Percentiles rank a stretch among this genome's conserved stretches.
Evolutionary conservation across 64 coral and sea anemone genomes (phyloP).

Genomic region (Montipora foliosa): DNA sequence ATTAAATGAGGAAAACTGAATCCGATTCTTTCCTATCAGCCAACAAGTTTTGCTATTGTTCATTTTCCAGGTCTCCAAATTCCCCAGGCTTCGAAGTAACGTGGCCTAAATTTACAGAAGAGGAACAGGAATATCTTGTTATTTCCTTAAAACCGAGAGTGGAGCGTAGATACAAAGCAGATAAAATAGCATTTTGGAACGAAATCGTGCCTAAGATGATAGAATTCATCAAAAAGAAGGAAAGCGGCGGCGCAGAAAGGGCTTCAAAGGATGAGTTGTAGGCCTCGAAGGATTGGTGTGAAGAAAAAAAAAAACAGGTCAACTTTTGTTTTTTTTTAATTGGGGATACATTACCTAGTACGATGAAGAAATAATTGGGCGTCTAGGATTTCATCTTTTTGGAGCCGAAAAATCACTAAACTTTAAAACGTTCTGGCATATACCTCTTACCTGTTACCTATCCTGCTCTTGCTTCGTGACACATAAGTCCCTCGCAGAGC

Average conservation of each 20-base stretch:
- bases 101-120: slow-evolving; percentile 74
- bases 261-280: background rate
- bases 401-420: too few relatives aligned
- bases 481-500: too few relatives aligned
- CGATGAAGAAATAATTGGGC: too few relatives aligned
- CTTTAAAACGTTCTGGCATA: too few relatives aligned
- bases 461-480: too few relatives aligned
- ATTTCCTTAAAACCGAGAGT: slow-evolving; percentile 65
- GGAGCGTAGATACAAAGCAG: slow-evolving; percentile 36
- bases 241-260: background rate
- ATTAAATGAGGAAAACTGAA: too few relatives aligned
- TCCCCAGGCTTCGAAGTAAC: slow-evolving; percentile 29
- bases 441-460: too few relatives aligned
- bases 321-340: too few relatives aligned
- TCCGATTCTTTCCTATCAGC: background rate
- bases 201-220: slow-evolving; percentile 56
- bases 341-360: too few relatives aligned
- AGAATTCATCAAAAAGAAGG: background rate
- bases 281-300: too few relatives aligned
- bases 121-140: slow-evolving; percentile 44
- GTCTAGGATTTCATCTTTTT: too few relatives aligned
- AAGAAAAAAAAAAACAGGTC: too few relatives aligned
- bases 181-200: slow-evolving; percentile 81
- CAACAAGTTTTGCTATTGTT: background rate
- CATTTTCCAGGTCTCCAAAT: slow-evolving; percentile 52